Evolutionary conservation across 2,113 vertebrate genomes (phyloP), one percentile per base, ranked within the genome.

Genomic region (Bambusicola thoracicus): DNA sequence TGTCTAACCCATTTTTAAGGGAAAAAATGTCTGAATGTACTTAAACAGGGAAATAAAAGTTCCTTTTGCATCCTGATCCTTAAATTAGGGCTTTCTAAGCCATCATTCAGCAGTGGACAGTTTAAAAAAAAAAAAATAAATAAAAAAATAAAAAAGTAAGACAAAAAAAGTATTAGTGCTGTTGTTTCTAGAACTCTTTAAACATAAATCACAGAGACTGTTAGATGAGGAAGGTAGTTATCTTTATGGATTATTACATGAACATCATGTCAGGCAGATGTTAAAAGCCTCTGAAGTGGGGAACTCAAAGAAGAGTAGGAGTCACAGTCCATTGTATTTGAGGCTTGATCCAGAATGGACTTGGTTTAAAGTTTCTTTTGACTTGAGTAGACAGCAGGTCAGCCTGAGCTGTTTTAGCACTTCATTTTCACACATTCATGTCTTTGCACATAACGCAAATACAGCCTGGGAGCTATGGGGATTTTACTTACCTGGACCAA

Each of bases 31-130:
- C 9, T 63, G 38, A 86, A 85, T 68, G 29, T 51, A 67, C 43
- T 92, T 70, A 86, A 94, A 55, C 19, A 79, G 69, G 43, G 43
- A 85, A 91, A 80, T 61, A 66, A 81, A 92, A 80, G 49, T 13
- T 93, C 72, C 46, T 81, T 51, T 38, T 62, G 32, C 46, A 29
- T 89, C 40, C 8, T 29, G n/a, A 74, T 90, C 93, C 85, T 91
- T 30, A n/a, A 63, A 76, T 22, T 29, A 34, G 79, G 61, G 8
- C 58, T 76, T 73, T 92, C 81, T 75, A 48, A 94, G 62, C 40
- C 24, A 85, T n/a, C 6, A 8, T n/a, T 85, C 67, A 84, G 91
- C 29, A 70, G 16, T 61, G 11, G 29, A 3, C 49, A 84, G 41
- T 70, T 76, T 40, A 93, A 82, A 91, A 27, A 24, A 34, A 29